Evolutionary conservation across 2,888 invertebrate species (phyloP), one percentile per base, ranked within the genome.

Genomic region (Pollenia amentaria): DNA sequence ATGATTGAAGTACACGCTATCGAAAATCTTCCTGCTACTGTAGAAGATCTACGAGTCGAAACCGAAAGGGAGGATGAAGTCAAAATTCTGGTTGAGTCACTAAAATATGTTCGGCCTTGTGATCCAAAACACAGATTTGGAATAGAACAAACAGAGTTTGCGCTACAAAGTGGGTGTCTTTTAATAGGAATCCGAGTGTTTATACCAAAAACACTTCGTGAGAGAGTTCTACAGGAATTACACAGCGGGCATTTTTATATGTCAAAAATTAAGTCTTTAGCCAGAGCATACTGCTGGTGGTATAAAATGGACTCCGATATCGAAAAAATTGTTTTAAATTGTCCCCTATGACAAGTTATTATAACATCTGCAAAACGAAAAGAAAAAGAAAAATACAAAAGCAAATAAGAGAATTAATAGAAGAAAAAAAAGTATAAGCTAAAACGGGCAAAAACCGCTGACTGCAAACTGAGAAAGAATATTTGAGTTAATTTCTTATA

Each of bases 231-330:
- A 11, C n/a, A 21, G 6, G 73, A 60, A 7, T 42, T 70, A 16
- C 70, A 70, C 38, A 55, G 55, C 2, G 70, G 42, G 4, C 57
- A 73, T 60, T 76, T 76, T 29, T 64, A 51, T 18, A 76, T 76
- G 12, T 51, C 53, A 38, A 76, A 76, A 64, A 76, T 64, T 64
- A 76, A 76, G 53, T 3, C 40, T 12, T 60, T 76, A 42, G 64
- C 76, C 3, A 62, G 64, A 18, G 38, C 60, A 8, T 76, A 76
- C 18, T 76, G 76, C 11, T 76, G 76, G 76, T 64, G 64, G 64
- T 9, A n/a, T 3, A 40, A 38, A 1, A 76, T 64, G 76, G 76
- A 76, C 10, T 2, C 14, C 7, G 64, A 64, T 3, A 64, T 76
- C 6, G 76, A 76, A 12, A 44, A 65, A 1, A 12, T 64, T 29